These are phyloP conservation scores for Pyrochroa serraticornis DNA, from an alignment of 2,888 invertebrate genomes.

Conservation along the genomic window DNA sequence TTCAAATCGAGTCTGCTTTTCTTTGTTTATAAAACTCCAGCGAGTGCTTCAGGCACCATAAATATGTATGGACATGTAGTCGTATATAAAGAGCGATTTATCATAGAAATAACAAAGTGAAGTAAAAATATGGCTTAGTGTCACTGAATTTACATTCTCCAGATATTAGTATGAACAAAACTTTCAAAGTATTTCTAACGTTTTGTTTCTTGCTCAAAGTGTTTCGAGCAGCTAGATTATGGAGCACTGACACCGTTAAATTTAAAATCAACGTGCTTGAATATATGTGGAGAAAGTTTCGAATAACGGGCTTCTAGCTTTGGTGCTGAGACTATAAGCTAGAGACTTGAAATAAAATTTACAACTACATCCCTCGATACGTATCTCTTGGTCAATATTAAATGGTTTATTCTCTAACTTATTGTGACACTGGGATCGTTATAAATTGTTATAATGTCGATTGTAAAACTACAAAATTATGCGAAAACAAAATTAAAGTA, in stretches of 20 bases:
- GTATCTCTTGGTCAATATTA: constrained; percentile 5
- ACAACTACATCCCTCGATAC: constrained; percentile 16
- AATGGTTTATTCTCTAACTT: background rate
- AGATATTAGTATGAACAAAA: constrained; percentile 18
- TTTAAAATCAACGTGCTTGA: constrained; percentile 16
- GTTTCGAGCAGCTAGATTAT: too few species aligned
- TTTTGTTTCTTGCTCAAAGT: constrained; percentile 5
- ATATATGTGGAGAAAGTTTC: constrained; percentile 19
- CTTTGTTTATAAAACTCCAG: background rate
- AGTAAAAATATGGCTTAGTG: constrained; percentile 22
- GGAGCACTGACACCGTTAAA: constrained; percentile 2
- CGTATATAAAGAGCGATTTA: constrained; percentile 25
- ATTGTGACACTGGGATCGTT: too few species aligned
- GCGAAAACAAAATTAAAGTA: too few species aligned
- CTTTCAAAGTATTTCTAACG: background rate
- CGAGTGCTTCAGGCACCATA: constrained; percentile 8
- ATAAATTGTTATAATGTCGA: too few species aligned
- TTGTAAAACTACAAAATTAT: too few species aligned
- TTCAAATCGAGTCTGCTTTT: background rate
- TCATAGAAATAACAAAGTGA: constrained; percentile 20
- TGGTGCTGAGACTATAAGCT: constrained; percentile 22
- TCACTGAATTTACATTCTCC: constrained; percentile 23
- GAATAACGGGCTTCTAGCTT: constrained; percentile 12
- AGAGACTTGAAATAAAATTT: constrained; percentile 16
- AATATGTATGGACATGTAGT: constrained; percentile 26